These are phyloP conservation scores for Achroia grisella DNA, from an alignment of 1,140 invertebrate species.

Conservation along the genomic window DNA sequence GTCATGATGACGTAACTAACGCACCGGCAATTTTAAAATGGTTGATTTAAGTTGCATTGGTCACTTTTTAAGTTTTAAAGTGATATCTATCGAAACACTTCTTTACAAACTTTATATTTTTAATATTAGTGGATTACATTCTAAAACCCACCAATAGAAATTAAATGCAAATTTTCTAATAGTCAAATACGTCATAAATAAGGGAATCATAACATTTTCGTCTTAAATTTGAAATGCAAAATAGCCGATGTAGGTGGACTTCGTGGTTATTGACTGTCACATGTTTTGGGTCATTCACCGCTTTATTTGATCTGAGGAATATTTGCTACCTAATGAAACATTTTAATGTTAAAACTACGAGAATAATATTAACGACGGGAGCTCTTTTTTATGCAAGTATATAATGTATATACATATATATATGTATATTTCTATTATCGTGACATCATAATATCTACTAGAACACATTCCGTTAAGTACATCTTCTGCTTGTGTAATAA, in stretches of 20 bases:
- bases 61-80: too few species aligned
- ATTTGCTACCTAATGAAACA: not conserved
- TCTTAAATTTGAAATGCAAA: constrained; percentile 33
- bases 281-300: constrained; percentile 35
- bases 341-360: not conserved
- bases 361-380: not conserved
- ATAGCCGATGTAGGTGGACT: constrained; percentile 34
- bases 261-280: constrained; percentile 14
- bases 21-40: too few species aligned
- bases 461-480: too few species aligned
- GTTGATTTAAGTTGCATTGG: too few species aligned
- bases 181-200: constrained; percentile 25
- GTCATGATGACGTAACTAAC: too few species aligned
- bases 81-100: too few species aligned
- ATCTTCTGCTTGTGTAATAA: too few species aligned
- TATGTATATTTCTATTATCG: too few species aligned
- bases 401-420: too few species aligned
- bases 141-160: not conserved
- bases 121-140: too few species aligned
- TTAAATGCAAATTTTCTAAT: not conserved
- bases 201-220: constrained; percentile 23
- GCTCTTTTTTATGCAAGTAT: not conserved
- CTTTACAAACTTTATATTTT: too few species aligned
- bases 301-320: not conserved
- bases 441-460: too few species aligned